phyloP scores from a whole-genome alignment of 2,113 vertebrate species.

The Sinocyclocheilus anophthalmus region DNA sequence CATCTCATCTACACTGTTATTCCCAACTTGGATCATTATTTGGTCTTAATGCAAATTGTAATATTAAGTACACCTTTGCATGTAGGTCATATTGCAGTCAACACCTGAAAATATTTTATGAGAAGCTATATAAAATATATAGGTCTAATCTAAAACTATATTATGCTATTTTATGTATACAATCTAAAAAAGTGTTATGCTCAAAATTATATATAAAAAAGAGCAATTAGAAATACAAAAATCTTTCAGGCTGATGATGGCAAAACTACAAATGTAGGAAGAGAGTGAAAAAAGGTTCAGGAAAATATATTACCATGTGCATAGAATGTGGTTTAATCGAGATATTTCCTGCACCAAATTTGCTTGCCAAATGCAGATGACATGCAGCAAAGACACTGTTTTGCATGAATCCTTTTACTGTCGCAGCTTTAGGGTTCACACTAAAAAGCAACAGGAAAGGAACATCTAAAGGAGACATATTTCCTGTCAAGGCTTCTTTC shows the following conservation, averaged over 20 bases:
- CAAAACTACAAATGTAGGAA: background rate
- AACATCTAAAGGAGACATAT: conserved; percentile 43
- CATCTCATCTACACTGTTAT: background rate
- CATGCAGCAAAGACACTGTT: background rate
- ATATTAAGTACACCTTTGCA: background rate
- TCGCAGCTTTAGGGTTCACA: conserved; percentile 8
- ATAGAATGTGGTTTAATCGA: background rate
- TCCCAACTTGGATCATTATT: background rate
- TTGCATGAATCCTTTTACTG: background rate
- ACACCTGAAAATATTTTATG: background rate
- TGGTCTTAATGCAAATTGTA: background rate
- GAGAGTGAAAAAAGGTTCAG: background rate
- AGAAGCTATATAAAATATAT: background rate
- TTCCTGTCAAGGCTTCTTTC: conserved; percentile 40
- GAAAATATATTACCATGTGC: background rate
- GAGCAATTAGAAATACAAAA: background rate
- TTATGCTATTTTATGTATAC: background rate
- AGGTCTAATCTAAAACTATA: background rate
- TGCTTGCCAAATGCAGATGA: background rate
- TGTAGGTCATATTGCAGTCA: background rate
- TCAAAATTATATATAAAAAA: background rate
- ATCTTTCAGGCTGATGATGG: background rate
- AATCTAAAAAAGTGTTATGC: background rate
- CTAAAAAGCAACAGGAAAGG: background rate
- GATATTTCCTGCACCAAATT: background rate